Evolutionary conservation across 2,113 vertebrate genomes (phyloP).

Genomic region (Paraplagusia blochii): DNA sequence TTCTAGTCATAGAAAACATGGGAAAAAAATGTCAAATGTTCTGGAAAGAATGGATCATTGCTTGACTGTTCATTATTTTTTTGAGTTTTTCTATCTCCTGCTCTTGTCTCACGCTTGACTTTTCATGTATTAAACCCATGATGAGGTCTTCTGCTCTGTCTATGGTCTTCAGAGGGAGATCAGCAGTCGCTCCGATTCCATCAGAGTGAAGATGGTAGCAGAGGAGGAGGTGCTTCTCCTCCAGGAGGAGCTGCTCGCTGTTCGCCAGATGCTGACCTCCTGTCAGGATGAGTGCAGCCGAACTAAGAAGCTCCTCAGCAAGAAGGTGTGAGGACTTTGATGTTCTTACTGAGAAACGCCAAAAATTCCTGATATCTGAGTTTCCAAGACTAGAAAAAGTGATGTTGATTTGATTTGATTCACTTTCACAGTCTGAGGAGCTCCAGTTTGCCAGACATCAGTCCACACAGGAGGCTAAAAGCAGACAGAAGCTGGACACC

Average conservation of each 20-base stretch:
- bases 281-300: conserved; percentile 60
- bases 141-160: no score
- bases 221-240: conserved; percentile 65
- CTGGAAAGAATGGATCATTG: no score
- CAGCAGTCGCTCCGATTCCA: conserved; percentile 56
- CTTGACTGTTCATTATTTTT: no score
- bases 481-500: conserved; percentile 59
- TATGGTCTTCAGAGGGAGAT: conserved; percentile 65
- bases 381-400: no score
- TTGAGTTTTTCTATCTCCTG: no score
- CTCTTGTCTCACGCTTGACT: not conserved
- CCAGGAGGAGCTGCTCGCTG: conserved; percentile 64
- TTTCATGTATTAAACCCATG: not conserved
- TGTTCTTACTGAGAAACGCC: no score
- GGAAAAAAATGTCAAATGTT: no score
- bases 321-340: conserved; percentile 47
- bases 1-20: no score
- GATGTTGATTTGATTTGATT: no score
- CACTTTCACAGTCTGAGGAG: conserved; percentile 58
- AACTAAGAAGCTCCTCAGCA: conserved; percentile 54
- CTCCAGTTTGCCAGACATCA: conserved; percentile 62
- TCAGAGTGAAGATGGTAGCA: conserved; percentile 61
- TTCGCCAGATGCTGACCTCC: conserved; percentile 57
- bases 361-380: no score
- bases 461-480: conserved; percentile 55